Conservation (phyloP, 2,797 vertebrate genomes). For the Gallinago stenura region DNA sequence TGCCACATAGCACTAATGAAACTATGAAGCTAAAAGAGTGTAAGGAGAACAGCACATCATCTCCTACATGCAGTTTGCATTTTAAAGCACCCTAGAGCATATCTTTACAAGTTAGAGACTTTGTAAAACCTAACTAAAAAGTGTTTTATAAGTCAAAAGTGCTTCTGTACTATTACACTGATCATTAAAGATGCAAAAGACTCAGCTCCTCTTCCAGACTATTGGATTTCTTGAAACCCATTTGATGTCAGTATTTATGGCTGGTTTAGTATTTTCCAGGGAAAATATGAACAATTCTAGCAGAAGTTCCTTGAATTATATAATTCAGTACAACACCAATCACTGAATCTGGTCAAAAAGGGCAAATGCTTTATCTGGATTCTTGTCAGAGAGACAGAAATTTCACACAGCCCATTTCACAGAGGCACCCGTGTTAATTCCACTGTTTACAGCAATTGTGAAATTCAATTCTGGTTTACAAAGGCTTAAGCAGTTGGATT, state of each 20-base stretch:
- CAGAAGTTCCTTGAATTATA: neutral
- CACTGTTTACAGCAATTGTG: neutral
- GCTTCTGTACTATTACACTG: neutral
- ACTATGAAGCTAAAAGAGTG: neutral
- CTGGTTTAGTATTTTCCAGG: neutral
- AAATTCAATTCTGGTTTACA: neutral
- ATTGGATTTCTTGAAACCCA: neutral
- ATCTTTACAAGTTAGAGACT: neutral
- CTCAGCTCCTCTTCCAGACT: neutral
- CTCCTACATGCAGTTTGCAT: neutral
- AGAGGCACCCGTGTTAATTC: neutral
- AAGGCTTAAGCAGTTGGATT: slow-evolving; percentile 1
- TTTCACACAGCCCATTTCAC: neutral
- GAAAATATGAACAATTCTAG: neutral
- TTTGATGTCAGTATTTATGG: neutral
- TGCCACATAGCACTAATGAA: neutral
- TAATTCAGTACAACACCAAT: neutral
- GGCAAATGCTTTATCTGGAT: neutral
- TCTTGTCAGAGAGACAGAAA: neutral
- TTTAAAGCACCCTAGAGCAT: neutral
- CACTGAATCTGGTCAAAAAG: neutral
- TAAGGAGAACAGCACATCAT: neutral
- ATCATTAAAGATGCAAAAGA: slow-evolving; percentile 1
- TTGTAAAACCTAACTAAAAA: neutral
- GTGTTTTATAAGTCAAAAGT: neutral